Evolutionary conservation across 2,888 invertebrate genomes (phyloP).

Genomic region (Drosophila mayaguana): DNA sequence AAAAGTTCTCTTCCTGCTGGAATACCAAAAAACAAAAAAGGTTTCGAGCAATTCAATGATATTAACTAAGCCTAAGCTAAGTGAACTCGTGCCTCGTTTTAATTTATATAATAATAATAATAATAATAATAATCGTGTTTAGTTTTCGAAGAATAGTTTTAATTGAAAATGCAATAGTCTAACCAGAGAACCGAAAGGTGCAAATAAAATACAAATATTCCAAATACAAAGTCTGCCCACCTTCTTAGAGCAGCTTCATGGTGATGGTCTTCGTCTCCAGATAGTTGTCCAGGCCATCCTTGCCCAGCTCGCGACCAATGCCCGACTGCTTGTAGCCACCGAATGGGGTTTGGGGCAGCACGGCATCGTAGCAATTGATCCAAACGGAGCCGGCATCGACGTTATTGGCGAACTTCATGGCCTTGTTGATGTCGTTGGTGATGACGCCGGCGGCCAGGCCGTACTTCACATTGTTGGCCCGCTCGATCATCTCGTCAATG

Average conservation of each 20-base stretch:
- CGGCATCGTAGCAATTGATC: slow-evolving; percentile 86
- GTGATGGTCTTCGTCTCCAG: slow-evolving; percentile 92
- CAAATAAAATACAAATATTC: slow-evolving; percentile 55
- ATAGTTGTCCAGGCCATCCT: slow-evolving; percentile 91
- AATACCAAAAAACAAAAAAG: slow-evolving; percentile 3
- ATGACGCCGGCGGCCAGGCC: slow-evolving; percentile 94
- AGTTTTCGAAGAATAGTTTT: slow-evolving; percentile 26
- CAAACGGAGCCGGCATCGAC: slow-evolving; percentile 93
- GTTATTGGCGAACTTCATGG: slow-evolving; percentile 90
- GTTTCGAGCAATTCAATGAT: slow-evolving; percentile 50
- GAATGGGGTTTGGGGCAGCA: slow-evolving; percentile 90
- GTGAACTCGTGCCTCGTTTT: slow-evolving; percentile 67
- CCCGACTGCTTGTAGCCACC: slow-evolving; percentile 96
- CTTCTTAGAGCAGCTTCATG: slow-evolving; percentile 84
- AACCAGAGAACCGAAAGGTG: slow-evolving; percentile 47
- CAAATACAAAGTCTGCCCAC: slow-evolving; percentile 8
- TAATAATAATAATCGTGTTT: slow-evolving; percentile 18
- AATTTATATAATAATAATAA: slow-evolving; percentile 17
- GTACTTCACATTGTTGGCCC: slow-evolving; percentile 92
- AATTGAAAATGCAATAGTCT: slow-evolving; percentile 52
- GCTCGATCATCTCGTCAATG: slow-evolving; percentile 91
- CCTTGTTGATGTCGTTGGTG: slow-evolving; percentile 92
- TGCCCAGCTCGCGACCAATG: slow-evolving; percentile 93
- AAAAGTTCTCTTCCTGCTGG: background rate
- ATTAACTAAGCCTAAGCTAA: slow-evolving; percentile 53